phyloP scores from a whole-genome alignment of 1,140 invertebrate genomes.

The Lepidotrigona ventralis region DNA sequence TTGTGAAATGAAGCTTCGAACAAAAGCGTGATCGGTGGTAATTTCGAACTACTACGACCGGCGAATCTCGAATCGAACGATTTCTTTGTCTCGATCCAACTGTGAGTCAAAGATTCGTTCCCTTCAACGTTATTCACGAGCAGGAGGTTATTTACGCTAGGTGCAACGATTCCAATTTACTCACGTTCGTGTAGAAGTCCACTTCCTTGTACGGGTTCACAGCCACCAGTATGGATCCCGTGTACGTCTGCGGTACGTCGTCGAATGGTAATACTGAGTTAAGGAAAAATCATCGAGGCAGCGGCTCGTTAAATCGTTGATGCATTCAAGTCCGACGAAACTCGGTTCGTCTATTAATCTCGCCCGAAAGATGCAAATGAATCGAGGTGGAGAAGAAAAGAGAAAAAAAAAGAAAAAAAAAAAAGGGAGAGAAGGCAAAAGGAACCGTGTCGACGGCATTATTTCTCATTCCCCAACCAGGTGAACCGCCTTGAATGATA shows the following conservation, averaged over 20 bases:
- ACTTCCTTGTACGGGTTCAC: constrained; percentile 98
- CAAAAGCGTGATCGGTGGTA: no score
- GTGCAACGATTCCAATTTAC: constrained; percentile 28
- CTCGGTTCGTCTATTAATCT: constrained; percentile 20
- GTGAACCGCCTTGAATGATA: constrained; percentile 44
- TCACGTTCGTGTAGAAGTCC: constrained; percentile 89
- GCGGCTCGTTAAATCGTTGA: constrained; percentile 17
- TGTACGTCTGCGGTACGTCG: constrained; percentile 86
- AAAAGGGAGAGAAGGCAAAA: neutral
- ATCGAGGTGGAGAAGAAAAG: neutral
- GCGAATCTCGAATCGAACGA: no score
- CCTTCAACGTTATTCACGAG: no score
- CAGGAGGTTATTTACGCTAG: no score
- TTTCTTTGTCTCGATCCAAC: no score
- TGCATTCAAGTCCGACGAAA: neutral
- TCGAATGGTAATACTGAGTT: constrained; percentile 70
- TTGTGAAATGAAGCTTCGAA: no score
- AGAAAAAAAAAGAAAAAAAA: neutral
- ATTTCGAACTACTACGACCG: no score
- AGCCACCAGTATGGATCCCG: constrained; percentile 96
- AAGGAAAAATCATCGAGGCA: constrained; percentile 78
- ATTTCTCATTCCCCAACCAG: constrained; percentile 44
- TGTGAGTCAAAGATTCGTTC: no score
- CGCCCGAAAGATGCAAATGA: neutral
- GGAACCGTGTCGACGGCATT: constrained; percentile 48